Evolutionary conservation across 2,113 vertebrate species (phyloP), one percentile per base, ranked within the genome.

Genomic region (Eretmochelys imbricata): DNA sequence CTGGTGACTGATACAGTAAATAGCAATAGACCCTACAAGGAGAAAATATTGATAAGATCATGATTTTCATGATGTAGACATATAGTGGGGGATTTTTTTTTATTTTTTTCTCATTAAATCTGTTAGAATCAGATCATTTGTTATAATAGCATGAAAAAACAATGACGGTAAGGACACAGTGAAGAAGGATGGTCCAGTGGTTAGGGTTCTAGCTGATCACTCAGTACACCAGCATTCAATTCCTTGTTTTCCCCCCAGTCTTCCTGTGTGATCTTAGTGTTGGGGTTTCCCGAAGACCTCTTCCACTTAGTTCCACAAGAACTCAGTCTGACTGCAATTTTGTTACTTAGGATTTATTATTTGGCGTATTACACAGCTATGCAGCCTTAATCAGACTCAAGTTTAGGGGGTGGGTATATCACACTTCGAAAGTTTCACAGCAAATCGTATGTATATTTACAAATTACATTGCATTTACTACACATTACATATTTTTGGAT

Each of bases 11-110:
- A 95, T 88, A 87, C 79, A 93, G 96, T 95, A 93, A 87, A 42
- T 87, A 92, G 91, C 88, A 94, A 95, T 89, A 94, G 93, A 91
- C 96, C 91, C 92, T 95, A 93, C 89, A 81, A 50, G 65, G 88
- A 93, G 93, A 94, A 95, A 51, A 20, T 94, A 93, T 95, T 83
- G 92, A 96, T 42, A 42, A 42, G 42, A 42, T 96, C 84, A 51
- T 94, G 87, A 55, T 9, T 89, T 82, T 94, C 84, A 80, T 84
- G 57, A 78, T 94, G 53, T 89, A 84, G 96, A 86, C 1, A 88
- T 75, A 14, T 82, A 90, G 48, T 79, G 49, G 1, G 46, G 93
- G 49, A 72, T 48, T 13, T 89, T 57, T 82, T n/a, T 89, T 22
- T n/a, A n/a, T 11, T 3, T 48, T 20, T 0, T 6, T 89, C 75